Conservation (phyloP, 2,888 invertebrate genomes). For the Ligdia adustata region DNA sequence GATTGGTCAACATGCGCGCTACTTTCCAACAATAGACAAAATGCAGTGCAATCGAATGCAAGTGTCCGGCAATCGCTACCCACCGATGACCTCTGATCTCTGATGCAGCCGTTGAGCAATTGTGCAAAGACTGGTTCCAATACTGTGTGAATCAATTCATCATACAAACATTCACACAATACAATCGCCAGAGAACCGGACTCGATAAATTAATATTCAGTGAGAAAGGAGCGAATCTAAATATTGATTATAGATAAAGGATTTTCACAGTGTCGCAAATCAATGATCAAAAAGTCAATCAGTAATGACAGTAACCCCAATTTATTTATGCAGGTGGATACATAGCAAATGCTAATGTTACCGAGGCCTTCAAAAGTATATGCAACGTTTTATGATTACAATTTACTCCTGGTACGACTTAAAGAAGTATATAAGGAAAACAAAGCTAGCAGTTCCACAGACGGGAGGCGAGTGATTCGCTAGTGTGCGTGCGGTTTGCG, state of each 20-base stretch:
- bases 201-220: slow-evolving; percentile 27
- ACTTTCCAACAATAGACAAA: slow-evolving; percentile 39
- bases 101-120: slow-evolving; percentile 57
- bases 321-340: too few relatives aligned
- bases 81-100: slow-evolving; percentile 67
- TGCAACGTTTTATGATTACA: too few relatives aligned
- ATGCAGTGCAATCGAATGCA: slow-evolving; percentile 42
- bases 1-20: slow-evolving; percentile 32
- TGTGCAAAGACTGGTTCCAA: slow-evolving; percentile 64
- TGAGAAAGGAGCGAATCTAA: slow-evolving; percentile 27
- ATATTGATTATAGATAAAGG: slow-evolving; percentile 40
- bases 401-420: slow-evolving; percentile 49
- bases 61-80: slow-evolving; percentile 38
- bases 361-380: too few relatives aligned
- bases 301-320: too few relatives aligned
- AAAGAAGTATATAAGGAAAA: slow-evolving; percentile 17
- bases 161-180: slow-evolving; percentile 46
- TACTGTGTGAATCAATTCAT: slow-evolving; percentile 62
- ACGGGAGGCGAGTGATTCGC: slow-evolving; percentile 53
- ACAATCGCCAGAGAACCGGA: slow-evolving; percentile 52
- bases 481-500: slow-evolving; percentile 60
- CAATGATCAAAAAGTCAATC: slow-evolving; percentile 3
- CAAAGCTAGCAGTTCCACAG: slow-evolving; percentile 31
- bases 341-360: too few relatives aligned
- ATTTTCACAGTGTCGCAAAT: slow-evolving; percentile 4